These are phyloP conservation scores for Manis pentadactyla DNA, from an alignment of 2,797 vertebrate species.

Conservation along the genomic window DNA sequence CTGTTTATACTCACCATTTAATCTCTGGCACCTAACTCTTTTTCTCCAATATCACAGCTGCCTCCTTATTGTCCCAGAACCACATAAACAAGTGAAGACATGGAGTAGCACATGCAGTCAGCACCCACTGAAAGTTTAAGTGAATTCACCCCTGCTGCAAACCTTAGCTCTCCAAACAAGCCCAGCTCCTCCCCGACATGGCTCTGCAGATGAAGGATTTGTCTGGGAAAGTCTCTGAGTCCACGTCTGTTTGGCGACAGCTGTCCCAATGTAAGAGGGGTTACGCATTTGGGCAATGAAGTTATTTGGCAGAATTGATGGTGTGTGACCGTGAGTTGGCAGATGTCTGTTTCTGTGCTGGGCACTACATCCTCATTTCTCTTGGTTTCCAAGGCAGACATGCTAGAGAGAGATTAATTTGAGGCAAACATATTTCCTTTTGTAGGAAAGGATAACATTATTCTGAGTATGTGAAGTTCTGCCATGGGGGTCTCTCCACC, in stretches of 20 bases:
- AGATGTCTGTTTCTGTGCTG: constrained; percentile 67
- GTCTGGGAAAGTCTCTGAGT: constrained; percentile 40
- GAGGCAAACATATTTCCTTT: neutral
- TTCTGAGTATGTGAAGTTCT: neutral
- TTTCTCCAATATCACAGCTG: neutral
- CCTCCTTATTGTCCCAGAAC: neutral
- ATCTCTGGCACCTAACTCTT: neutral
- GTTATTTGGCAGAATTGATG: constrained; percentile 68
- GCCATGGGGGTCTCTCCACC: neutral
- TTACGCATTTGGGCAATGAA: constrained; percentile 77
- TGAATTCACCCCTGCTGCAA: neutral
- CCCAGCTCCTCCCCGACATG: neutral
- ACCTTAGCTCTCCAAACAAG: neutral
- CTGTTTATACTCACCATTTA: neutral
- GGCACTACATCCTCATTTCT: neutral
- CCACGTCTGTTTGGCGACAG: constrained; percentile 62
- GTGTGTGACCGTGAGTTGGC: constrained; percentile 63
- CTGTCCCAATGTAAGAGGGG: constrained; percentile 71
- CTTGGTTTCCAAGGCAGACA: constrained; percentile 40
- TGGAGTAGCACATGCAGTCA: neutral
- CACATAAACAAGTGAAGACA: neutral
- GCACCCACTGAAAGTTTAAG: neutral
- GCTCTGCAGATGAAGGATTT: neutral
- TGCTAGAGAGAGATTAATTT: neutral
- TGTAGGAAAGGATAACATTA: neutral